These are phyloP conservation scores for human (Homo sapiens) DNA, from an alignment of 2,113 vertebrate genomes.

Conservation along the genomic window DNA sequence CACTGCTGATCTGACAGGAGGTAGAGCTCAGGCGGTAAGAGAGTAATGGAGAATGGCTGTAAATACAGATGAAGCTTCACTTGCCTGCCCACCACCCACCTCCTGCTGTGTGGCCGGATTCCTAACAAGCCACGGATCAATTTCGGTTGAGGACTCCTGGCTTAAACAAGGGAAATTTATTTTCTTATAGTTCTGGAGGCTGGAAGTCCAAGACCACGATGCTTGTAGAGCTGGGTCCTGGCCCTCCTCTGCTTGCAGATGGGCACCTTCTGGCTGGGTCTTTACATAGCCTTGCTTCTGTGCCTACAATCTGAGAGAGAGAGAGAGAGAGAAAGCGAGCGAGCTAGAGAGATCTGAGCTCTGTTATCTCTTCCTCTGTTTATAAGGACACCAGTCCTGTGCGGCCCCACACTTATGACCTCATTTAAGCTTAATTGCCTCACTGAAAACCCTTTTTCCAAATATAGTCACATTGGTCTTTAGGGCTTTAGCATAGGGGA, in stretches of 20 bases:
- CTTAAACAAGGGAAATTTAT: neutral
- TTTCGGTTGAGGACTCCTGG: no score
- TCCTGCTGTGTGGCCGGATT: no score
- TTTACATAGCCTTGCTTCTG: neutral
- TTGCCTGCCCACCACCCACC: no score
- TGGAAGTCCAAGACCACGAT: neutral
- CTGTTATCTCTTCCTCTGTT: neutral
- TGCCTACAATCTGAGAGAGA: no score
- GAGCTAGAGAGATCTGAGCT: no score
- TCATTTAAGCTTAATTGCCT: neutral
- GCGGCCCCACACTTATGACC: neutral
- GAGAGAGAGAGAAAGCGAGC: neutral
- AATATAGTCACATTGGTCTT: neutral
- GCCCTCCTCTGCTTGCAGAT: neutral
- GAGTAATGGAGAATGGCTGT: no score
- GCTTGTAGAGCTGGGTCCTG: neutral
- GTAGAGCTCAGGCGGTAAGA: no score
- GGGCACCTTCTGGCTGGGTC: neutral
- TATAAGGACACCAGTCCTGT: neutral
- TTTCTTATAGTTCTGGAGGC: neutral
- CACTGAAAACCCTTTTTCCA: neutral
- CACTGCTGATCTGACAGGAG: no score
- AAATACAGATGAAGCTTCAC: no score
- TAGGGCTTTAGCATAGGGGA: neutral
- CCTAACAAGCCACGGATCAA: no score